These are phyloP conservation scores for Euphysa ruthae DNA, from an alignment of 30 jellyfish, hydroid and myxozoan species.

Conservation along the genomic window DNA sequence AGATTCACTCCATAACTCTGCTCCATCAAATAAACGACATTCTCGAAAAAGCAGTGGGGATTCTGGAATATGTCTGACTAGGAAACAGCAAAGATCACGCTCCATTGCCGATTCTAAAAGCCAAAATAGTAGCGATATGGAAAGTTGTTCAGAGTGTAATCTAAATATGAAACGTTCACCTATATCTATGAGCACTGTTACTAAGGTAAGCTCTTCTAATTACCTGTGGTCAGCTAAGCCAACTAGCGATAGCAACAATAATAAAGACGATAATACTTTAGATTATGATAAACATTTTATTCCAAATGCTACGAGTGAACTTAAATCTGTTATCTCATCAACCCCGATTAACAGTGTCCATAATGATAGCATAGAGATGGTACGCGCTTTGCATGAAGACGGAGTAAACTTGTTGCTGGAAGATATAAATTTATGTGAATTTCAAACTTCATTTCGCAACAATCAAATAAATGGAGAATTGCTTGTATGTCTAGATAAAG, in stretches of 20 bases:
- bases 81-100: slow-evolving; percentile 4
- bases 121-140: slow-evolving; percentile 20
- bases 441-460: slow-evolving; percentile 26
- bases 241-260: neutral
- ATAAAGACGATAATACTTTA: neutral
- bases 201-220: neutral
- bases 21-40: neutral
- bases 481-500: slow-evolving; percentile 24
- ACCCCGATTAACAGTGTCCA: slow-evolving; percentile 18
- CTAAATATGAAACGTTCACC: slow-evolving; percentile 9
- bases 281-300: neutral
- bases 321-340: neutral
- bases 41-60: slow-evolving; percentile 36
- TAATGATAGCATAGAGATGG: slow-evolving; percentile 15
- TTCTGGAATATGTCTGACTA: slow-evolving; percentile 28
- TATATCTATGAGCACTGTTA: neutral
- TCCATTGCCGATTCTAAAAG: neutral
- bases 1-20: too few species aligned
- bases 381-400: slow-evolving; percentile 18
- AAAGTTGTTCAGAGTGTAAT: slow-evolving; percentile 25
- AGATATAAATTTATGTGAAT: slow-evolving; percentile 26
- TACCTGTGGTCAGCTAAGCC: slow-evolving; percentile 24
- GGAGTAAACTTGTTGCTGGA: slow-evolving; percentile 33
- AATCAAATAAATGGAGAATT: slow-evolving; percentile 58
- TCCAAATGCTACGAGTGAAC: neutral